Conservation (phyloP, 1,140 invertebrate genomes). For the Frieseomelitta varia region DNA sequence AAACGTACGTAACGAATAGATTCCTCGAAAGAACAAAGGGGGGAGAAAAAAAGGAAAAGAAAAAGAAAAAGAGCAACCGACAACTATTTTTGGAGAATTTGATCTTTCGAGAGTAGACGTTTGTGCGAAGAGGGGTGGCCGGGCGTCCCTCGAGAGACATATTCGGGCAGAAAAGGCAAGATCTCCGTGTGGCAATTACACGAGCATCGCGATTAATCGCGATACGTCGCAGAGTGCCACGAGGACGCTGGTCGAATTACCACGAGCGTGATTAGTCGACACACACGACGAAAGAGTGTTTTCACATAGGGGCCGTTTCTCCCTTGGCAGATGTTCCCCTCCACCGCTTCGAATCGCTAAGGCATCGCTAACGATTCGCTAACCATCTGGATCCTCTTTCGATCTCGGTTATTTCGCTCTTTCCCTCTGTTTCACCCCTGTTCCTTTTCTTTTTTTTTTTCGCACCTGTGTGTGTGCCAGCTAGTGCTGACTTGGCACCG, state of each 20-base stretch:
- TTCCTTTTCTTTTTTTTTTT: neutral
- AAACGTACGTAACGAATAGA: neutral
- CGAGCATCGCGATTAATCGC: neutral
- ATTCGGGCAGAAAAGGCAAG: neutral
- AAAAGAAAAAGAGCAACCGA: neutral
- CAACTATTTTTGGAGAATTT: neutral
- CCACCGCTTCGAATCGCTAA: neutral
- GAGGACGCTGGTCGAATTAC: slow-evolving; percentile 1
- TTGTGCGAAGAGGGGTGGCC: neutral
- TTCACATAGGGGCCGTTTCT: neutral
- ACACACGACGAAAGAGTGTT: neutral
- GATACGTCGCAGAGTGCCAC: slow-evolving; percentile 7
- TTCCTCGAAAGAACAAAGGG: neutral
- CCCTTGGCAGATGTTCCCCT: no score
- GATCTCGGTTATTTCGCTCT: neutral
- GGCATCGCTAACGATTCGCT: neutral
- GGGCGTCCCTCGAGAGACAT: neutral
- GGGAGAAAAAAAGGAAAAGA: neutral
- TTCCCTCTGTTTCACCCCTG: neutral
- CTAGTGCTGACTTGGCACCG: neutral
- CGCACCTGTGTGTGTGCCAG: slow-evolving; percentile 18
- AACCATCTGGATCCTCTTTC: no score
- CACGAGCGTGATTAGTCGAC: neutral
- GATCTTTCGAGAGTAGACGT: neutral
- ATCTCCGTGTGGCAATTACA: neutral